Percentiles rank a stretch among this genome's conserved stretches.
Conservation (phyloP, 2,113 vertebrate genomes). For the Cephalopholis sonnerati region DNA sequence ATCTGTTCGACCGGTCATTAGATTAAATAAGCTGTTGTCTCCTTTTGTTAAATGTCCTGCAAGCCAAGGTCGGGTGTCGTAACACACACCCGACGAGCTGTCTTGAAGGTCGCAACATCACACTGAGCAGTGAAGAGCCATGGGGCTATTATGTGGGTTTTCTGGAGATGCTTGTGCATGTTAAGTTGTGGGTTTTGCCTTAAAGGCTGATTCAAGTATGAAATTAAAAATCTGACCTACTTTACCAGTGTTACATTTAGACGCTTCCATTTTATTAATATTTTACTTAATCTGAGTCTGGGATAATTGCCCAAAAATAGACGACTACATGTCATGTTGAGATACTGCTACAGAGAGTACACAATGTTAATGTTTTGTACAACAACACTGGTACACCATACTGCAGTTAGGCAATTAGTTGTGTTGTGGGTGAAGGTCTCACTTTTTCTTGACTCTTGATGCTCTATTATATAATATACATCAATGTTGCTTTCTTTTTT, state of each 20-base stretch:
- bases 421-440: background rate
- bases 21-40: slow-evolving; percentile 69
- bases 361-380: background rate
- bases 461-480: background rate
- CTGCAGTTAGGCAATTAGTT: background rate
- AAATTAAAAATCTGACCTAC: slow-evolving; percentile 21
- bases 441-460: background rate
- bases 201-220: slow-evolving; percentile 33
- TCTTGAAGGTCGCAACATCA: slow-evolving; percentile 4
- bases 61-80: slow-evolving; percentile 45
- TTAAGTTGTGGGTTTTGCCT: slow-evolving; percentile 30
- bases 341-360: background rate
- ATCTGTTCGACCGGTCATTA: slow-evolving; percentile 58
- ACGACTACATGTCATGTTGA: background rate
- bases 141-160: slow-evolving; percentile 24
- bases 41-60: slow-evolving; percentile 56
- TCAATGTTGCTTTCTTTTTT: background rate
- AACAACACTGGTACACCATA: background rate
- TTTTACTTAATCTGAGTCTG: background rate
- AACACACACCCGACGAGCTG: slow-evolving; percentile 11
- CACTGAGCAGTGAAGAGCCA: background rate
- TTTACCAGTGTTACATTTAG: background rate
- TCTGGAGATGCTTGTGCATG: slow-evolving; percentile 17
- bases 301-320: background rate
- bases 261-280: background rate